Evolutionary conservation across 2,113 vertebrate species (phyloP), one percentile per base, ranked within the genome.

Genomic region (Clarias batrachus): DNA sequence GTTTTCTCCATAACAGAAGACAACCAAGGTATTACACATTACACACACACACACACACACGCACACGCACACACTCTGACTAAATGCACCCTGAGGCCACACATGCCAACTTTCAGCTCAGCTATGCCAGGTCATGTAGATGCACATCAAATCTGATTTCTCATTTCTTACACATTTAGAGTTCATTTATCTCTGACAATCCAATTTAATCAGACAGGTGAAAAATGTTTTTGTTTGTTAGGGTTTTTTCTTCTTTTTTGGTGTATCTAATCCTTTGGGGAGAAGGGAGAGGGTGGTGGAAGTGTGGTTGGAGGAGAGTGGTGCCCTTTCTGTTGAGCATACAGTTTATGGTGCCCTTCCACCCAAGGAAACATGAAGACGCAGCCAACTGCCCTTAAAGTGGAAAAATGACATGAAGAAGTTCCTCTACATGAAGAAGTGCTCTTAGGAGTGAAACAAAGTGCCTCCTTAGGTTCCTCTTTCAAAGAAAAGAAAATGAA

Each of bases 1-100:
- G 81, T 86, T 86, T 86, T 77, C 70, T 16, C 33, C 59, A 84
- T n/a, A 66, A 66, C 25, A 73, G 52, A 78, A 60, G 25, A 79
- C 27, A 77, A 86, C 60, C 83, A 86, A 84, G 66, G 60, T 78
- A 56, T 54, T 73, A 9, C 57, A 65, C n/a, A 27, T 33, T 83
- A 88, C 63, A 68, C 62, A 68, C 25, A 27, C 82, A 37, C 52
- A 48, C 48, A 59, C 62, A 16, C n/a, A 17, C n/a, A 56, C n/a
- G 56, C 76, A 63, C 27, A n/a, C 87, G 48, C 33, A 30, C 33
- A 23, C 62, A 52, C 4, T 8, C 23, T 14, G 13, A 54, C 13
- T 54, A 48, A 19, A 37, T 54, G 70, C 8, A 79, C 30, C 87
- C 87, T 60, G 59, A 83, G 85, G 84, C 54, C 4, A 76, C 27